Base-by-base conservation (phyloP, 2,797 vertebrate genomes). In the Salmo trutta region DNA sequence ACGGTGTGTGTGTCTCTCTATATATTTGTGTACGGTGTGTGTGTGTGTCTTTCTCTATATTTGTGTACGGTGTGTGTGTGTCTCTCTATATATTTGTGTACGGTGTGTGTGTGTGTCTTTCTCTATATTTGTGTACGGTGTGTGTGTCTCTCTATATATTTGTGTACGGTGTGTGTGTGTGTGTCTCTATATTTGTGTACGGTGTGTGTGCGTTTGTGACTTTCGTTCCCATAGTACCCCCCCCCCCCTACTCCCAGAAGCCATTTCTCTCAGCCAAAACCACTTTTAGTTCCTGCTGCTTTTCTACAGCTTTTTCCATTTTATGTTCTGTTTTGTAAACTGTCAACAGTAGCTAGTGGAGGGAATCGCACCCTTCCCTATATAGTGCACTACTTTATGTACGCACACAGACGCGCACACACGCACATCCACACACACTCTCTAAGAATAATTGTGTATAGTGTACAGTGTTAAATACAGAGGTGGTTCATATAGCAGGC, bases 271-370 rank as follows among this genome's bases (percentile, higher is more conserved):
- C 86, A 81, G 87, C 90, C 89, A 90, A 90, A 90, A 89, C 74
- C 71, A 86, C 82, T 81, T 71, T 81, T 59, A 56, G 52, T 64
- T 27, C 72, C 47, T 79, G 82, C 84, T 90, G 82, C 85, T 90
- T 87, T 76, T 81, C 82, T 82, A 91, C 90, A 88, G 84, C 79
- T 85, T 83, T 74, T 72, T 74, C 15, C 21, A 85, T 88, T 82
- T 72, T 81, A 84, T 82, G 73, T 86, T 62, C 85, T 68, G 88
- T 92, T 87, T 90, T 90, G 90, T 91, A 89, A 93, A 90, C 83
- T 92, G 89, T 89, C 83, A 92, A 89, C 31, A 67, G 29, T 67
- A 67, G 27, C 21, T 71, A 19, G 21, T 24, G 3, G 51, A 31
- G 12, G 24, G 47, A 72, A 24, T 51, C 12, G 19, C 16, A 17